Evolutionary conservation across 2,888 invertebrate species (phyloP).

Genomic region (Lasius platythorax): DNA sequence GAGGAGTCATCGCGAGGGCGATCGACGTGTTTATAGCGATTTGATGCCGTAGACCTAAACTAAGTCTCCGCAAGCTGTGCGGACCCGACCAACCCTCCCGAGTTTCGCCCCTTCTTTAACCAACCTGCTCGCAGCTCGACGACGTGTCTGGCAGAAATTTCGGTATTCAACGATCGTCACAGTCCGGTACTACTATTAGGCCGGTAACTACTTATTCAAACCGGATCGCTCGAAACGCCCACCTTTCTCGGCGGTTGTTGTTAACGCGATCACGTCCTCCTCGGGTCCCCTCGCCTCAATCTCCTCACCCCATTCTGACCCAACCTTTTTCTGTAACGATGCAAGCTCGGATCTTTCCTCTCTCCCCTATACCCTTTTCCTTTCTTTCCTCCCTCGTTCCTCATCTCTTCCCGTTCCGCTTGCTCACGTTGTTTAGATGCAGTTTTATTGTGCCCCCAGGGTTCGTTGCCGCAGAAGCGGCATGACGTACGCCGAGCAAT

Average conservation of each 20-base stretch:
- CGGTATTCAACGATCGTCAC: slow-evolving; percentile 81
- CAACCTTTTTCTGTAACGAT: slow-evolving; percentile 75
- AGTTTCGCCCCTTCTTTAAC: slow-evolving; percentile 29
- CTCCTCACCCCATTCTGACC: slow-evolving; percentile 60
- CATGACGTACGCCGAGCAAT: slow-evolving; percentile 66
- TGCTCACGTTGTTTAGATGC: slow-evolving; percentile 70
- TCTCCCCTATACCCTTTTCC: slow-evolving; percentile 14
- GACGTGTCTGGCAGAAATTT: slow-evolving; percentile 72
- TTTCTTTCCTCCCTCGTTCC: not conserved
- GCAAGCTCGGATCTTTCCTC: slow-evolving; percentile 59
- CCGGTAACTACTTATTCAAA: slow-evolving; percentile 85
- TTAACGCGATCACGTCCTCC: slow-evolving; percentile 81
- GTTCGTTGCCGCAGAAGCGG: slow-evolving; percentile 59
- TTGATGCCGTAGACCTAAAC: slow-evolving; percentile 67
- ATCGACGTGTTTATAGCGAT: slow-evolving; percentile 76
- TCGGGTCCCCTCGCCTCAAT: slow-evolving; percentile 58
- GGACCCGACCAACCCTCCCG: slow-evolving; percentile 16
- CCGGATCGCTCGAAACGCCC: slow-evolving; percentile 80
- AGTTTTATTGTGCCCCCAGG: slow-evolving; percentile 71
- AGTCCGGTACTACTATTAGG: slow-evolving; percentile 83
- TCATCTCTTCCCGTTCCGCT: slow-evolving; percentile 16
- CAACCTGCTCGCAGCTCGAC: slow-evolving; percentile 63
- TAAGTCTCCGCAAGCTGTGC: slow-evolving; percentile 27
- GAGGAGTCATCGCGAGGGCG: not conserved
- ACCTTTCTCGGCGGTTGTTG: slow-evolving; percentile 74